A percentile compares a stretch with the other conserved stretches of the same genome.
These are phyloP conservation scores for Procapra przewalskii DNA, from an alignment of 2,113 vertebrate species.

Conservation along the genomic window DNA sequence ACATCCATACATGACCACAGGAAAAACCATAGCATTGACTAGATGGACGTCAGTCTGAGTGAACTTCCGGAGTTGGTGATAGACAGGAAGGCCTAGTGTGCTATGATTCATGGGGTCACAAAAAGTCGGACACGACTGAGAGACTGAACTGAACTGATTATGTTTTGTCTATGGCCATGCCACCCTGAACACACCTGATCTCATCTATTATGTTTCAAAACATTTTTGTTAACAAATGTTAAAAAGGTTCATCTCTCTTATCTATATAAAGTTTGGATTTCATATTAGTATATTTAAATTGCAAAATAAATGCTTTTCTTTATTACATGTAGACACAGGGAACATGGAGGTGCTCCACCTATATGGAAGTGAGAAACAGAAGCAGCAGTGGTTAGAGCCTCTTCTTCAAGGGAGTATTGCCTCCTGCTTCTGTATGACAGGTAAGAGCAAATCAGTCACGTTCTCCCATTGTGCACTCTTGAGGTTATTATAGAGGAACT, in stretches of 20 bases:
- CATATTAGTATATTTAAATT: background rate
- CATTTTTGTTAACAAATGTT: background rate
- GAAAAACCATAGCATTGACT: too few relatives aligned
- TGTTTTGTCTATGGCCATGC: background rate
- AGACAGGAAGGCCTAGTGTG: too few relatives aligned
- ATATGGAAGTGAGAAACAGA: constrained; percentile 92
- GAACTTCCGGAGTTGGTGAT: too few relatives aligned
- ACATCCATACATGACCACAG: too few relatives aligned
- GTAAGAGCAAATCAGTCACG: constrained; percentile 67
- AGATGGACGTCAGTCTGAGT: too few relatives aligned
- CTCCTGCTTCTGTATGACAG: constrained; percentile 98
- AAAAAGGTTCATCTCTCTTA: background rate
- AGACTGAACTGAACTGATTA: background rate
- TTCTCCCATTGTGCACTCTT: background rate
- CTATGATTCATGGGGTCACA: too few relatives aligned
- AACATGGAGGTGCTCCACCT: constrained; percentile 96
- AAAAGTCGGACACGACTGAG: too few relatives aligned
- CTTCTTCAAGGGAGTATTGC: constrained; percentile 89
- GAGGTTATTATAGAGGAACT: background rate
- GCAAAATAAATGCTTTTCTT: background rate
- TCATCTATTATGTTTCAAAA: background rate
- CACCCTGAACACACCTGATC: background rate
- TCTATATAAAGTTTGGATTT: background rate
- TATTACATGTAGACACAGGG: constrained; percentile 86
- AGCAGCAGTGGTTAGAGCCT: constrained; percentile 91